A percentile compares a stretch with the other conserved stretches of the same genome.
Evolutionary conservation across 2,113 vertebrate species (phyloP).

Genomic region (Eurystomus gularis): DNA sequence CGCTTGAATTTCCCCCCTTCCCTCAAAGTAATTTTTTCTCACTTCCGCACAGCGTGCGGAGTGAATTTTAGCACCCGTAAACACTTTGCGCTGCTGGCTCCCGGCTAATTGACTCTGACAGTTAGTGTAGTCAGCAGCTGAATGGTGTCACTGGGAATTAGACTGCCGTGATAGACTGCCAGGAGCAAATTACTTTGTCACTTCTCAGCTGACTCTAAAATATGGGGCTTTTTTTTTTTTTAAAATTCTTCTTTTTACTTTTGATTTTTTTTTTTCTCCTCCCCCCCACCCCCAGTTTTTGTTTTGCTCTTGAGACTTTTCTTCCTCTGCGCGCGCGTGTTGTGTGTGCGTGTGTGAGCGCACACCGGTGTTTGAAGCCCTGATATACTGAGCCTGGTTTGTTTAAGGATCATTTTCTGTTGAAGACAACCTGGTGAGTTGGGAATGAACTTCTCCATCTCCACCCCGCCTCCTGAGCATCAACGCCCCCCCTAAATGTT

Average conservation of each 20-base stretch:
- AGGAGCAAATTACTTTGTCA: constrained; percentile 78
- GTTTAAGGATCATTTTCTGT: constrained; percentile 26
- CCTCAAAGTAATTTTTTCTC: constrained; percentile 42
- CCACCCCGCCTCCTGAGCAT: neutral
- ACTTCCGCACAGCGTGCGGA: constrained; percentile 47
- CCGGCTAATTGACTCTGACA: constrained; percentile 78
- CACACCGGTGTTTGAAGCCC: neutral
- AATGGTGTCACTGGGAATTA: constrained; percentile 78
- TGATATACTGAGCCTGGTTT: neutral
- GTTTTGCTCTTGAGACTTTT: constrained; percentile 14
- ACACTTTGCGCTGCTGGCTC: constrained; percentile 73
- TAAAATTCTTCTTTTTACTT: neutral
- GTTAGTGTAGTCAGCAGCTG: constrained; percentile 79
- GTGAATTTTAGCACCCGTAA: constrained; percentile 77
- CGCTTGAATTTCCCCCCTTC: constrained; percentile 30
- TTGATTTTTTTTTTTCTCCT: neutral
- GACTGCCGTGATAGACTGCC: constrained; percentile 76
- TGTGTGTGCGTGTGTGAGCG: accelerated
- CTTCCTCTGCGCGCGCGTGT: no score
- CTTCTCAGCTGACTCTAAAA: constrained; percentile 74
- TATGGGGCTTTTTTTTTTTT: constrained; percentile 3
- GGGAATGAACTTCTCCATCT: neutral
- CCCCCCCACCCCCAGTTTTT: neutral
- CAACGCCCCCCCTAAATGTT: neutral
- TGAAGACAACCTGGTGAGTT: neutral